These are phyloP conservation scores for Corythaixoides concolor DNA, from an alignment of 2,113 vertebrate species.

Conservation along the genomic window DNA sequence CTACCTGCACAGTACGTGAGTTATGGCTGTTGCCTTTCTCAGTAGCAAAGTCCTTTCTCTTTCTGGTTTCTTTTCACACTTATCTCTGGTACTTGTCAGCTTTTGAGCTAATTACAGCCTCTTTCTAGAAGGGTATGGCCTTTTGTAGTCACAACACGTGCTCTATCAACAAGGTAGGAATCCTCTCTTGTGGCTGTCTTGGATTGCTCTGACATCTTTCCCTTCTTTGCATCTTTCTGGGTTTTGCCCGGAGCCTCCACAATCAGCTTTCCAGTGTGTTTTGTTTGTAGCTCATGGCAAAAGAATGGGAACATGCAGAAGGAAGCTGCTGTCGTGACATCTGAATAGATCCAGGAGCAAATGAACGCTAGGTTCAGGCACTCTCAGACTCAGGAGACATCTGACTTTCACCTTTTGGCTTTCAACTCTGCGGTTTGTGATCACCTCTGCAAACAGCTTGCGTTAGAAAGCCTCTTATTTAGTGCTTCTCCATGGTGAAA, in stretches of 20 bases:
- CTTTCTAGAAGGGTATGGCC: neutral
- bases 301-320: neutral
- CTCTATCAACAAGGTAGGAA: neutral
- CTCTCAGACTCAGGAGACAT: neutral
- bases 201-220: neutral
- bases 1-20: neutral
- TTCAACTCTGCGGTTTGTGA: neutral
- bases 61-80: neutral
- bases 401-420: neutral
- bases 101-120: neutral
- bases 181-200: neutral
- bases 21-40: neutral
- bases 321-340: neutral
- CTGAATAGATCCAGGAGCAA: neutral
- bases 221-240: neutral
- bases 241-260: neutral
- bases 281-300: neutral
- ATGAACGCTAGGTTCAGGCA: neutral
- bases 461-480: neutral
- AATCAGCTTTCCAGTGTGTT: neutral
- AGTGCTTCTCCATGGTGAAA: neutral
- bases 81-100: neutral
- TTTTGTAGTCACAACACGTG: neutral
- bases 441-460: neutral
- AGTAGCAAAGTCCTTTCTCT: neutral